These are phyloP conservation scores for Stylophora pistillata DNA, from an alignment of 64 coral and sea anemone species.

Conservation along the genomic window DNA sequence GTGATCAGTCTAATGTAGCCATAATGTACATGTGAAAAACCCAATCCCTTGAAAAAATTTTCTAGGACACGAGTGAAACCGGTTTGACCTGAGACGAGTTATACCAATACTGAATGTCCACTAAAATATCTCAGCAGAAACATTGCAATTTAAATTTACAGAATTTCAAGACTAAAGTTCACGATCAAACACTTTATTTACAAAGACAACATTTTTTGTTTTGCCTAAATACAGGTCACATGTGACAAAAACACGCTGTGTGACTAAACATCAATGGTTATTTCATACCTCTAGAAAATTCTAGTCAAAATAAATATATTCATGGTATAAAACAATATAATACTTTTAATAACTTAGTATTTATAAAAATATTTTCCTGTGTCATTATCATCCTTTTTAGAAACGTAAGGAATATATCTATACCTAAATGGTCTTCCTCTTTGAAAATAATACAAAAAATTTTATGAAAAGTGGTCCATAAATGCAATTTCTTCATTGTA, in stretches of 20 bases:
- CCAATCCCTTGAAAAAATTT: too few relatives aligned
- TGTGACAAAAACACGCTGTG: neutral
- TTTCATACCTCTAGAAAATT: neutral
- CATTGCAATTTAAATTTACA: neutral
- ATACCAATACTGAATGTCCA: too few relatives aligned
- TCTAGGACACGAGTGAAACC: too few relatives aligned
- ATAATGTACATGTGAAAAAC: too few relatives aligned
- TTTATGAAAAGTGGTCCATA: neutral
- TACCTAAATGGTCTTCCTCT: neutral
- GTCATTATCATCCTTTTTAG: neutral
- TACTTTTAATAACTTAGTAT: neutral
- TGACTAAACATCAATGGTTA: neutral
- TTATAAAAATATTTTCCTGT: conserved; percentile 27
- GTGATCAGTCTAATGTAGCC: too few relatives aligned
- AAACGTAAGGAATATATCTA: neutral
- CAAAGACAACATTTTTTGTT: neutral
- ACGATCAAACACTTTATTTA: conserved; percentile 28
- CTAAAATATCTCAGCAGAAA: too few relatives aligned
- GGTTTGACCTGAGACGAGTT: too few relatives aligned
- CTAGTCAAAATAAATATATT: conserved; percentile 24
- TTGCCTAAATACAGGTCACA: neutral
- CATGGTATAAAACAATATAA: neutral
- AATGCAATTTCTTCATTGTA: neutral
- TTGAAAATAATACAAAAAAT: neutral
- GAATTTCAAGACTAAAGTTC: neutral